These are phyloP conservation scores for Pontoporia blainvillei DNA, from an alignment of 2,113 vertebrate species.

Conservation along the genomic window DNA sequence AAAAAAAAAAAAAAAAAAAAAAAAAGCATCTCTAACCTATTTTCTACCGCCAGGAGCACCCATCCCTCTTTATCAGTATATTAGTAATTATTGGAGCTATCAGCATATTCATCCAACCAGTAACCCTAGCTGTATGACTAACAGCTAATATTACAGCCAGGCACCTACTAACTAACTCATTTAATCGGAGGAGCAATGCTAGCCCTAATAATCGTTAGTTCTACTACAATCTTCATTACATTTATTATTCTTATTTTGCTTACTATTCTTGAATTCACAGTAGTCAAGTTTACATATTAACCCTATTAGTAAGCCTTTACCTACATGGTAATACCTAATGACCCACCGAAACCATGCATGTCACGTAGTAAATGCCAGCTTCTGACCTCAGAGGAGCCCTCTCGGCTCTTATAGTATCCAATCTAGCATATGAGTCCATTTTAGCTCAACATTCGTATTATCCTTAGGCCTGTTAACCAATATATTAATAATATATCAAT, in stretches of 20 bases:
- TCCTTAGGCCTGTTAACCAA: neutral
- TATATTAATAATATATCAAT: neutral
- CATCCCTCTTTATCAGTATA: neutral
- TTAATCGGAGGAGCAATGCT: neutral
- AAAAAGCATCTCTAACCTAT: neutral
- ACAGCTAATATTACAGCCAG: neutral
- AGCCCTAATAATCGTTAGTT: neutral
- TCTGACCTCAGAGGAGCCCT: neutral
- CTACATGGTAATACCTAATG: neutral
- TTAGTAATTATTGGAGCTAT: neutral
- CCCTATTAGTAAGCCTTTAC: conserved; percentile 26
- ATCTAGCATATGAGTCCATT: neutral
- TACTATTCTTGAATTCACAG: neutral
- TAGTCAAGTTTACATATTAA: neutral
- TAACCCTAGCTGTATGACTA: neutral
- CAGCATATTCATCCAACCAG: neutral
- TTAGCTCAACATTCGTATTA: neutral
- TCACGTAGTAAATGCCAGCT: fast-evolving
- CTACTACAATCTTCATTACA: too few species aligned
- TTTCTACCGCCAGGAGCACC: neutral
- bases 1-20: neutral
- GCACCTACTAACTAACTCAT: neutral
- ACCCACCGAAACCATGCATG: neutral
- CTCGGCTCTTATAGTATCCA: neutral
- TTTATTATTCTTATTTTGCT: neutral